Percentiles rank a stretch among this genome's conserved stretches.
Conservation (phyloP, 2,797 vertebrate genomes). For the Schizothorax lantsangensis region DNA sequence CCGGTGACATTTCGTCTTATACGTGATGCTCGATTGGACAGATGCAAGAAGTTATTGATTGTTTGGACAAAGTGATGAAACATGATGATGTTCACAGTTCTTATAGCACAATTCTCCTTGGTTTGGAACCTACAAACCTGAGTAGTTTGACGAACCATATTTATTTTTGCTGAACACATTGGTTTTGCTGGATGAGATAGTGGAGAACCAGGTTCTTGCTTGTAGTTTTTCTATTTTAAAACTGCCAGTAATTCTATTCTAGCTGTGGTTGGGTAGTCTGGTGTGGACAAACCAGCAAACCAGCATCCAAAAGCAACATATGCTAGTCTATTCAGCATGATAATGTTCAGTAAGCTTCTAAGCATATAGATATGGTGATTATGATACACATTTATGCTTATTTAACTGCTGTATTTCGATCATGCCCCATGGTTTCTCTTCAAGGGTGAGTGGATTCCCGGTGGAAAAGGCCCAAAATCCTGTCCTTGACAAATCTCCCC, state of each 20-base stretch:
- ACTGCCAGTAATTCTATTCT: not conserved
- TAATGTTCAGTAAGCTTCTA: constrained; percentile 19
- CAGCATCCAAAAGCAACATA: not conserved
- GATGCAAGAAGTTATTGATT: not conserved
- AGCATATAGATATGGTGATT: constrained; percentile 9
- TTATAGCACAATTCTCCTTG: not conserved
- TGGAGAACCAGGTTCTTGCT: not conserved
- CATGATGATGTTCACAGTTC: not conserved
- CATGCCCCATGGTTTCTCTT: constrained; percentile 18
- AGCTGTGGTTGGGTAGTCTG: not conserved
- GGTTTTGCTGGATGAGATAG: not conserved
- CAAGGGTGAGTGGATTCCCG: constrained; percentile 53
- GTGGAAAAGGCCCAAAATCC: constrained; percentile 62
- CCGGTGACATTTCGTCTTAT: constrained; percentile 1
- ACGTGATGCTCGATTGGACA: not conserved
- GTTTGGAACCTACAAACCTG: not conserved
- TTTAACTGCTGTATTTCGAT: constrained; percentile 29
- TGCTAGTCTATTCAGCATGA: not conserved
- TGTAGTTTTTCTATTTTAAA: not conserved
- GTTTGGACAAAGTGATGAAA: not conserved
- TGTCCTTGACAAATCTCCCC: constrained; percentile 63
- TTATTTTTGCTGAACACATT: not conserved
- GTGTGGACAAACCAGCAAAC: not conserved
- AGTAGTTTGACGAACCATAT: not conserved
- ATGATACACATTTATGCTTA: not conserved